Evolutionary conservation across 2,113 vertebrate species (phyloP).

Genomic region (Callorhinus ursinus): DNA sequence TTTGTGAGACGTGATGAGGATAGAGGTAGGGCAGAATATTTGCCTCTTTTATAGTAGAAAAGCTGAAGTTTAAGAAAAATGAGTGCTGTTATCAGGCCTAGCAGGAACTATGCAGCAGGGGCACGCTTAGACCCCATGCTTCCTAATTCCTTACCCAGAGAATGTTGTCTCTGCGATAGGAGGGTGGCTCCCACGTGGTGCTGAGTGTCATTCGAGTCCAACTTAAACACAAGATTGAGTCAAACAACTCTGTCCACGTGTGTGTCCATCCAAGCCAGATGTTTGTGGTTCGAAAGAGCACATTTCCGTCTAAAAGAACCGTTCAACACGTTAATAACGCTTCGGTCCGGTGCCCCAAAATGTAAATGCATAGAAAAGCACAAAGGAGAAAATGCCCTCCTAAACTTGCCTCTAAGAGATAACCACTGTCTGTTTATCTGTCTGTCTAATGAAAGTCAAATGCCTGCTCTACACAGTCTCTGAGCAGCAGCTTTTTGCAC

Average conservation of each 20-base stretch:
- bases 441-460: background rate
- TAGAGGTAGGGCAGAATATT: background rate
- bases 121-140: fast-evolving
- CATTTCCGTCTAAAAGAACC: background rate
- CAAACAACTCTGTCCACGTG: background rate
- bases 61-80: background rate
- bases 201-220: background rate
- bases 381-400: background rate
- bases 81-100: background rate
- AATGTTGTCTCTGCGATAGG: background rate
- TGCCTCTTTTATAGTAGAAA: background rate
- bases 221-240: background rate
- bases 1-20: background rate
- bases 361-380: constrained; percentile 32
- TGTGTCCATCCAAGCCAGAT: background rate
- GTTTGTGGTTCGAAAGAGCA: background rate
- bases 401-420: background rate
- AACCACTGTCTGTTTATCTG: background rate
- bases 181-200: fast-evolving
- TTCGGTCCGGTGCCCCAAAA: background rate
- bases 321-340: background rate
- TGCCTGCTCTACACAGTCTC: background rate
- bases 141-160: background rate
- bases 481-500: background rate
- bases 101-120: background rate